A percentile compares a stretch with the other conserved stretches of the same genome.
phyloP scores from a whole-genome alignment of 2,113 vertebrate genomes.

The Otus sunia region DNA sequence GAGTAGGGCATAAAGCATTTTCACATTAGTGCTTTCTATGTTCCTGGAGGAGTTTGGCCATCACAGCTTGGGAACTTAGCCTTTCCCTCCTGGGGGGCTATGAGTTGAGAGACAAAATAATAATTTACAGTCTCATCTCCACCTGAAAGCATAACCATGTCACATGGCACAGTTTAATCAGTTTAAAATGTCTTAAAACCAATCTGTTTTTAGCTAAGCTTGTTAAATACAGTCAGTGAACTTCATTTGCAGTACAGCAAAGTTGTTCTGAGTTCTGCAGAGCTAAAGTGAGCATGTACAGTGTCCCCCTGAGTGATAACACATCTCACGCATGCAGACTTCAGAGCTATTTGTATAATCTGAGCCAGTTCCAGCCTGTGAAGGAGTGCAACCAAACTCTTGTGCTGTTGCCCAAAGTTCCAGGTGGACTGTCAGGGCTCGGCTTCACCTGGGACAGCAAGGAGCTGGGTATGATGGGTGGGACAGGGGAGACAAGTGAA shows the following conservation, averaged over 20 bases:
- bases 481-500: background rate
- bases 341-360: background rate
- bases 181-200: constrained; percentile 18
- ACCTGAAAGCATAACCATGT: background rate
- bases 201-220: background rate
- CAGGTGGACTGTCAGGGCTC: background rate
- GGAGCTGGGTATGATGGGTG: background rate
- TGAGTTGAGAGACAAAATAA: background rate
- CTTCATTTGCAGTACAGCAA: background rate
- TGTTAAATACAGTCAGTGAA: background rate
- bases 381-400: background rate
- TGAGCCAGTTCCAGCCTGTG: background rate
- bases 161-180: background rate
- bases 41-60: background rate
- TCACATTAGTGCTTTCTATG: background rate
- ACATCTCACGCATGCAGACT: background rate
- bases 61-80: background rate
- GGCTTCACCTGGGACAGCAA: background rate
- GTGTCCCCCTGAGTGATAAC: background rate
- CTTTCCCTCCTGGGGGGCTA: background rate
- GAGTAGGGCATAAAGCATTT: background rate
- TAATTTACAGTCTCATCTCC: background rate
- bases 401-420: background rate
- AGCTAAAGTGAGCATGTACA: background rate
- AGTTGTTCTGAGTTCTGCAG: background rate